Evolutionary conservation across 2,113 vertebrate species (phyloP), one percentile per base, ranked within the genome.

Genomic region (Oplegnathus fasciatus): DNA sequence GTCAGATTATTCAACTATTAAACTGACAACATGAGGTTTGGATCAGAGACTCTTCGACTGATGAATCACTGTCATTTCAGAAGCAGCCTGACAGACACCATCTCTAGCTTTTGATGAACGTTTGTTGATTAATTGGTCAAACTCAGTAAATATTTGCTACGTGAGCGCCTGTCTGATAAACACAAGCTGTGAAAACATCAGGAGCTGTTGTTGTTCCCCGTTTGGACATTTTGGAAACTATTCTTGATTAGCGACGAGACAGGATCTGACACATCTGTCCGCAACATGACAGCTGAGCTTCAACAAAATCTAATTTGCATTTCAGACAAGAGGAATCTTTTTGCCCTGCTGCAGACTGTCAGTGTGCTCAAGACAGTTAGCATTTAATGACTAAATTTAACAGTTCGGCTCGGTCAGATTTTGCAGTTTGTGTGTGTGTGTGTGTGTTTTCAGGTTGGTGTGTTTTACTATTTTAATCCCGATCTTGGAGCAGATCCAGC

Each of bases 401-500:
- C 44, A 0, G 11, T 44, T 13, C 13, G 15, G 44, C 44, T 46
- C 44, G 15, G 17, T 48, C 46, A 18, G 46, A 18, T 44, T 6
- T 18, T 48, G 46, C 46, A 48, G 57, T 28, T n/a, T 30, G 57
- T 58, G 57, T 58, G 57, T 28, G 55, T 58, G 58, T 57, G 50
- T 64, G 34, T 57, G 34, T 34, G 55, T 71, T 24, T 54, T n/a
- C n/a, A n/a, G n/a, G n/a, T n/a, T n/a, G n/a, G 48, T 54, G 9
- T 30, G 17, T 67, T 48, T 44, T 18, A 11, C 44, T 76, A 40
- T 67, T 42, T 77, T 77, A 52, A 64, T 76, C 74, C 75, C 22
- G 64, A 10, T 67, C 34, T 10, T 67, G 75, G 75, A 78, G 62
- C n/a, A 40, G 48, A 11, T 78, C 75, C 75, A 67, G 50, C 34